phyloP scores from a whole-genome alignment of 2,797 vertebrate species.

The Allobates femoralis region DNA sequence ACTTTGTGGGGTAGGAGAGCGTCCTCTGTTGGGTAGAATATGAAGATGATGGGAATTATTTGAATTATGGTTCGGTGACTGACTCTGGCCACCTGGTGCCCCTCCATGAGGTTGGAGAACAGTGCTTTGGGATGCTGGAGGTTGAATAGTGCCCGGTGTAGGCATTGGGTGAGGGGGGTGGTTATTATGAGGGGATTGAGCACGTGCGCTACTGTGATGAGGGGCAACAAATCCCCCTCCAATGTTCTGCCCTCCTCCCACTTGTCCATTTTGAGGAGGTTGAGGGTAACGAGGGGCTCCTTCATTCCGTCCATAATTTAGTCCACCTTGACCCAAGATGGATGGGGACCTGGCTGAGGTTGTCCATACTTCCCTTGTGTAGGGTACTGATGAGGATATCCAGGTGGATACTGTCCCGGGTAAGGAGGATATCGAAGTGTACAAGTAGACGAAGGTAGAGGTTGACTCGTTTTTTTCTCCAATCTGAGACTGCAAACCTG shows the following conservation, averaged over 20 bases:
- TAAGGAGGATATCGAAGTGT: constrained; percentile 72
- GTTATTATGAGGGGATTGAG: constrained; percentile 56
- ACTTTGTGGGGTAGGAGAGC: constrained; percentile 63
- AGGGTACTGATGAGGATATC: constrained; percentile 76
- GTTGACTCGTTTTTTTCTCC: constrained; percentile 65
- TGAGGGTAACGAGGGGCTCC: constrained; percentile 44
- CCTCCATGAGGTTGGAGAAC: constrained; percentile 54
- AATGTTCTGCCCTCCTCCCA: constrained; percentile 80
- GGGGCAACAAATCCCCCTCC: constrained; percentile 69
- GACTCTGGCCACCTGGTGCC: constrained; percentile 72
- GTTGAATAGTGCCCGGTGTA: constrained; percentile 41
- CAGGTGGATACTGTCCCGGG: constrained; percentile 77
- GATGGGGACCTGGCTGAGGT: constrained; percentile 47
- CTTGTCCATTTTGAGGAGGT: constrained; percentile 78
- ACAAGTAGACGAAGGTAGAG: constrained; percentile 49
- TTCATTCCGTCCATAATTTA: constrained; percentile 38
- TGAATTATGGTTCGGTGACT: constrained; percentile 72
- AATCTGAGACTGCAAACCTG: constrained; percentile 70
- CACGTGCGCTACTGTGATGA: constrained; percentile 42
- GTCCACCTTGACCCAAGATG: constrained; percentile 58
- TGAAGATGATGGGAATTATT: constrained; percentile 72
- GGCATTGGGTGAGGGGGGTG: constrained; percentile 50
- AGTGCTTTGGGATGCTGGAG: constrained; percentile 47
- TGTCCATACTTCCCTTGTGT: constrained; percentile 74
- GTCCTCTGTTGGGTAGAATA: constrained; percentile 71